These are phyloP conservation scores for Buphagus erythrorhynchus DNA, from an alignment of 2,797 vertebrate genomes.

Conservation along the genomic window DNA sequence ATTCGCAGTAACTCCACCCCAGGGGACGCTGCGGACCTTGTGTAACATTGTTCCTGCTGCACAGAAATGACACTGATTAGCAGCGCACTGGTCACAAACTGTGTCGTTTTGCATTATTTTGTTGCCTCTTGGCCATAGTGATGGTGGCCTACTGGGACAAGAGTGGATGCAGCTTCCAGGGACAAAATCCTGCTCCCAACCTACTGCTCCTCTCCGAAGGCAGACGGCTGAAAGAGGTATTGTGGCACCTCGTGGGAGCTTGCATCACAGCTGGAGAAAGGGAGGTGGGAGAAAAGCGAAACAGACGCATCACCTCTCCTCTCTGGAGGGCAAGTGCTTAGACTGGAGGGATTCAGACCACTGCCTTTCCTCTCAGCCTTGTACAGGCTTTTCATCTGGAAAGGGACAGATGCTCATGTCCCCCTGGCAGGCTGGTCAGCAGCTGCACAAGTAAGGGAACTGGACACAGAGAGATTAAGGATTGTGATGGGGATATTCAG, in stretches of 20 bases:
- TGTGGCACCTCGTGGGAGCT: rapidly evolving
- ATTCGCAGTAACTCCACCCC: slow-evolving; percentile 30
- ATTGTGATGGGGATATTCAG: not conserved
- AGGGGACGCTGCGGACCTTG: not conserved
- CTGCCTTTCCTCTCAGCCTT: not conserved
- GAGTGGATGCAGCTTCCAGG: not conserved
- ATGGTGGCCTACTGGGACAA: not conserved
- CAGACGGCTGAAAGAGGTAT: not conserved
- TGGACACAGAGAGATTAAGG: not conserved
- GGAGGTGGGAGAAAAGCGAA: not conserved
- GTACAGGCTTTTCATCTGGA: not conserved
- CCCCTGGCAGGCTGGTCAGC: not conserved
- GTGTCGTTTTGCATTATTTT: not conserved
- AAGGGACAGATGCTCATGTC: not conserved
- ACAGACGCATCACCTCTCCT: not conserved
- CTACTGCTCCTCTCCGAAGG: not conserved
- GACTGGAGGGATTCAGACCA: not conserved
- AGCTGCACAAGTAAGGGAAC: not conserved
- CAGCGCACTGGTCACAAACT: not conserved
- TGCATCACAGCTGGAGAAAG: not conserved
- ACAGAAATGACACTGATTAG: slow-evolving; percentile 14
- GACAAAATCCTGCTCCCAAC: not conserved
- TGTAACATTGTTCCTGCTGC: not conserved
- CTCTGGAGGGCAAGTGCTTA: not conserved
- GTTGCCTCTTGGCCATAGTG: not conserved